A percentile compares a stretch with the other conserved stretches of the same genome.
phyloP scores from a whole-genome alignment of 1,140 invertebrate genomes.

The Schlechtendalia chinensis region DNA sequence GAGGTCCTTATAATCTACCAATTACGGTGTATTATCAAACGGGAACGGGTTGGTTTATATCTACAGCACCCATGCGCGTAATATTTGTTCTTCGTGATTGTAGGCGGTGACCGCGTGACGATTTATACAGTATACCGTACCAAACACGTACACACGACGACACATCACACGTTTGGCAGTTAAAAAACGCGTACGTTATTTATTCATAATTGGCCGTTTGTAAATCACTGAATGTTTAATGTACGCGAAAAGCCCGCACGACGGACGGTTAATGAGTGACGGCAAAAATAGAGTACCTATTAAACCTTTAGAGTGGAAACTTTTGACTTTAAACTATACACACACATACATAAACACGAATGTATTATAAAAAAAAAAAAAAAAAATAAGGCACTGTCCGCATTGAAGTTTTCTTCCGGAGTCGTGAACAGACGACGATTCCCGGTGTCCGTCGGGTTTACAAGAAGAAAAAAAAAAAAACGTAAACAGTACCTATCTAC shows the following conservation, averaged over 20 bases:
- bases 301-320: not conserved
- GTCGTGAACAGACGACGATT: not conserved
- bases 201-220: slow-evolving; percentile 15
- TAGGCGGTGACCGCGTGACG: slow-evolving; percentile 27
- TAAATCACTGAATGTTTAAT: not conserved
- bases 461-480: too few species aligned
- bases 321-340: not conserved
- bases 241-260: not conserved
- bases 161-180: slow-evolving; percentile 29
- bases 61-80: not conserved
- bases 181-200: slow-evolving; percentile 4
- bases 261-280: not conserved
- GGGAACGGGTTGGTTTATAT: too few species aligned
- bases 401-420: not conserved
- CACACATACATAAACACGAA: too few species aligned
- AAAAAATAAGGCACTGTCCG: not conserved
- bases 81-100: slow-evolving; percentile 31
- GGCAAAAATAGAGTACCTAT: slow-evolving; percentile 2
- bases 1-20: too few species aligned
- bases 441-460: not conserved
- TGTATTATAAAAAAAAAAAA: not conserved
- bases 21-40: too few species aligned
- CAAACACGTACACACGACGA: not conserved
- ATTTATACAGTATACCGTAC: not conserved
- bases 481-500: not conserved